Base-by-base conservation (phyloP, 2,888 invertebrate species). In the Melanargia galathea region DNA sequence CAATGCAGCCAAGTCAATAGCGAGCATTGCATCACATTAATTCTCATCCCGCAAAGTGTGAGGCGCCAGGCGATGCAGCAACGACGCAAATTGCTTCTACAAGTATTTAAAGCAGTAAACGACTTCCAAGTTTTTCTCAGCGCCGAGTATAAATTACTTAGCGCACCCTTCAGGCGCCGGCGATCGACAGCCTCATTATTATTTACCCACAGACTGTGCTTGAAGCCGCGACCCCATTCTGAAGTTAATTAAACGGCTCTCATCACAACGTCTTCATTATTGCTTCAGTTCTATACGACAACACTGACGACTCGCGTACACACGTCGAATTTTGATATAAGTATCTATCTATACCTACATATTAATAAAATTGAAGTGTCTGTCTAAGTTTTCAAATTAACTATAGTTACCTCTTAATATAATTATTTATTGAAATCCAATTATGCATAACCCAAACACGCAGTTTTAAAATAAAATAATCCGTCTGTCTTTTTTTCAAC, bases 191-290 rank as follows among this genome's bases (percentile, higher is more conserved):
- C 22, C 48, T 58, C 48, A 48, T 58, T 58, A 58, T 58, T 58
- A 58, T 58, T 58, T 58, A 48, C 48, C 33, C 58, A 8, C 58
- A 58, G 22, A 57, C 35, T 38, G 33, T 20, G 58, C 46, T 35
- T 35, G 46, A 33, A 48, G 46, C 46, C 46, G 33, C 33, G 45
- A 33, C 58, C 48, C 46, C 58, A 58, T 48, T 58, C 48, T 58
- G 43, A 81, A 87, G 83, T 86, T 87, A 87, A 87, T 87, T 87
- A 87, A 86, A 86, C 79, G 81, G 74, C 77, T 76, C 78, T 81
- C 78, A 80, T 78, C 75, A 76, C 51, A 40, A 76, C 83, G 78
- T 84, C 85, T 86, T 83, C 81, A 83, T 86, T 86, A 86, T 83
- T 80, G 76, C 76, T 70, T 64, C 63, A 40, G 35, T 51, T 20